Conservation (phyloP, 2,797 vertebrate genomes). For the Pipistrellus pygmaeus region DNA sequence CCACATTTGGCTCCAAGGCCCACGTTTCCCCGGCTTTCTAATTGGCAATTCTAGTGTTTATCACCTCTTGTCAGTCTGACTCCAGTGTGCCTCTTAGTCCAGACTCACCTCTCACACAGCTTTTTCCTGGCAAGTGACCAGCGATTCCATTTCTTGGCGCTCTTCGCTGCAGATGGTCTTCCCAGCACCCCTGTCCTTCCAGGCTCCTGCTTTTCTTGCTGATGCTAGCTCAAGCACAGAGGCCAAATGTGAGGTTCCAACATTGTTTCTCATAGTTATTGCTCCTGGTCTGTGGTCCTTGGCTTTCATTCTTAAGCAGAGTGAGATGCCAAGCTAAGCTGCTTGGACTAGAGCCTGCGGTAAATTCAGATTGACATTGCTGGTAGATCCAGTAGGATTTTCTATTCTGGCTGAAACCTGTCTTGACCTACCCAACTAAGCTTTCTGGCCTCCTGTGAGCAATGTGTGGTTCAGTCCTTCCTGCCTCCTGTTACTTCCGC, state of each 20-base stretch:
- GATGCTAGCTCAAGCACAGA: not conserved
- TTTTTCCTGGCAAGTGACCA: not conserved
- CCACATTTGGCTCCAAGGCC: not conserved
- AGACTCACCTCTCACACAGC: not conserved
- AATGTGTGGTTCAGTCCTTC: not conserved
- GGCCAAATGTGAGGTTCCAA: not conserved
- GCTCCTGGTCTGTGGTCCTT: not conserved
- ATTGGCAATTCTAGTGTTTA: not conserved
- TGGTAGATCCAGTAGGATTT: not conserved
- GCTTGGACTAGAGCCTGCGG: not conserved
- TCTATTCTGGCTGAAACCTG: not conserved
- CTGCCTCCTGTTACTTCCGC: not conserved
- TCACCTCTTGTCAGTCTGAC: not conserved
- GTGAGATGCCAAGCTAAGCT: not conserved
- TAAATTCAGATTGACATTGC: not conserved
- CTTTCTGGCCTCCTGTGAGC: not conserved
- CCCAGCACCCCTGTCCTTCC: not conserved
- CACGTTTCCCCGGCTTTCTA: not conserved
- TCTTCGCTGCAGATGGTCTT: not conserved
- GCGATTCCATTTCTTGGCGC: not conserved
- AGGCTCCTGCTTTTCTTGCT: not conserved
- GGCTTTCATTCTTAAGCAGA: not conserved
- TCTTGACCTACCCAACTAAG: not conserved
- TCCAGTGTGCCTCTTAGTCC: not conserved
- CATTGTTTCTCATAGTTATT: not conserved